Conservation (phyloP, 2,797 vertebrate genomes). For the Aulostomus chinensis region DNA sequence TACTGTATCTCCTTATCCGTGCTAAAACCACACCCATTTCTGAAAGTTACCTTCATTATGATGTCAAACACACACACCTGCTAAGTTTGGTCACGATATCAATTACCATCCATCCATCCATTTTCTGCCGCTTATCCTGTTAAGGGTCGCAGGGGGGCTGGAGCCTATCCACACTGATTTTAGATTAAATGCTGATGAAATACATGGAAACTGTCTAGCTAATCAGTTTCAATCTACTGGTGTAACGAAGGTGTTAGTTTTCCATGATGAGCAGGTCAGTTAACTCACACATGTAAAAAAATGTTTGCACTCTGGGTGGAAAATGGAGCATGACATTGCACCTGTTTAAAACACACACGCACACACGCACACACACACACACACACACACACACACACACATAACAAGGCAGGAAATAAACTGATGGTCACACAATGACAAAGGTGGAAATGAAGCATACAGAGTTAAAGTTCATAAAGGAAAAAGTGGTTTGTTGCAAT, state of each 20-base stretch:
- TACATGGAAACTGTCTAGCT: conserved; percentile 24
- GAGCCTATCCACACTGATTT: too few relatives aligned
- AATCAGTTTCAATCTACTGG: conserved; percentile 4
- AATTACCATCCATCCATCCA: too few relatives aligned
- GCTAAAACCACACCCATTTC: too few relatives aligned
- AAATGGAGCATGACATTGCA: conserved; percentile 40
- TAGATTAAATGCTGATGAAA: background rate
- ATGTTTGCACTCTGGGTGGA: conserved; percentile 3
- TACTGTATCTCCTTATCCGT: too few relatives aligned
- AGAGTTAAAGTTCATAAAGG: background rate
- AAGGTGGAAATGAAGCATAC: conserved; percentile 28
- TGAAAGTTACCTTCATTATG: too few relatives aligned
- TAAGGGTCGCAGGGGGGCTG: too few relatives aligned
- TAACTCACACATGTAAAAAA: background rate
- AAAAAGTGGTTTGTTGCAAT: background rate
- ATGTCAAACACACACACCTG: too few relatives aligned
- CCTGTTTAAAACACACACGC: conserved; percentile 23
- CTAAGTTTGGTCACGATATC: too few relatives aligned
- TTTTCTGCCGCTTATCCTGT: too few relatives aligned
- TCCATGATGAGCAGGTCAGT: conserved; percentile 8
- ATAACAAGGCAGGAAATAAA: conserved; percentile 30
- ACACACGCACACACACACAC: background rate
- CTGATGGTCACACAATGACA: background rate
- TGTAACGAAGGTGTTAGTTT: conserved; percentile 9
- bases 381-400: background rate